Evolutionary conservation across 2,888 invertebrate genomes (phyloP), one percentile per base, ranked within the genome.

Genomic region (Coleophora deauratella): DNA sequence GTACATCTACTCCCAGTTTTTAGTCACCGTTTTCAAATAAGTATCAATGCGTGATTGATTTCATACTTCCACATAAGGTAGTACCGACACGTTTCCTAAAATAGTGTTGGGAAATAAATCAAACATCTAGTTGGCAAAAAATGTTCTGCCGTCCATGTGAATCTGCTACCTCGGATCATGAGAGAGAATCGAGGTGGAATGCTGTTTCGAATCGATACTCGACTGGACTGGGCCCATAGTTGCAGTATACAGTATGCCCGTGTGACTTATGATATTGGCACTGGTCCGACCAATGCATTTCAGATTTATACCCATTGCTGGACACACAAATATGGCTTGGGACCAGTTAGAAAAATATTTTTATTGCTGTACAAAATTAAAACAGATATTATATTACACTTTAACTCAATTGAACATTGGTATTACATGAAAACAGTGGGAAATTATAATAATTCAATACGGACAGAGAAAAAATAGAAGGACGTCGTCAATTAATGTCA

Each of bases 81-180:
- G 70, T 52, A 72, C 72, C 71, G 72, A 71, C 80, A 57, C 58
- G 75, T 74, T 81, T 77, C 84, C 84, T 85, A 84, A 85, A 84
- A 79, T 72, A 84, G 84, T 74, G 76, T 72, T 81, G 72, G 75
- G 76, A 81, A 79, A 81, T 82, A 82, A 78, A 82, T 85, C 80
- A 76, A 62, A 69, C 76, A 76, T 72, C 62, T 52, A 52, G 44
- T 49, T 55, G 59, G 62, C 66, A 71, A 81, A 81, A 82, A 81
- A 75, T 52, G 50, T 46, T 50, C 21, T 50, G 57, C 59, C 55
- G 62, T 55, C 69, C 80, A 78, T 82, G 84, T 82, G 84, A 85
- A 85, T 84, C 84, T 75, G 66, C 76, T 70, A 45, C 59, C 51
- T 52, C 59, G 70, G 65, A 69, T 75, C 73, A 63, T 77, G 72